Evolutionary conservation across 1,140 invertebrate species (phyloP).

Genomic region (Melanaphis sacchari): DNA sequence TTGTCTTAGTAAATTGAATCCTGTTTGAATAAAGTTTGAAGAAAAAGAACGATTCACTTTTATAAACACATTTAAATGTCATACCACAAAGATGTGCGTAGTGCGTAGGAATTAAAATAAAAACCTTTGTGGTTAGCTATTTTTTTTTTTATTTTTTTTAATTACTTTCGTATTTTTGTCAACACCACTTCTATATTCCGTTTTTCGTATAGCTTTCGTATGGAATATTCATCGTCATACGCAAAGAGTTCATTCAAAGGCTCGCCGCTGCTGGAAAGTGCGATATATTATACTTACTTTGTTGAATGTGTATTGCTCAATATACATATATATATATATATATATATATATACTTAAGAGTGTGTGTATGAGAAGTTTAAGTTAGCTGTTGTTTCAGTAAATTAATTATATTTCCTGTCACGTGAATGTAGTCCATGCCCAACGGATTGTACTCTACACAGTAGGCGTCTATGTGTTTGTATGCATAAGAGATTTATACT

Average conservation of each 20-base stretch:
- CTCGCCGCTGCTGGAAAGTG: not conserved
- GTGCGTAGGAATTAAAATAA: not conserved
- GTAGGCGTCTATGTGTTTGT: not conserved
- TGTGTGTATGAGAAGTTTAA: slow-evolving; percentile 14
- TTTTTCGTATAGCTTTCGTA: not conserved
- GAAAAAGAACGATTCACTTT: not conserved
- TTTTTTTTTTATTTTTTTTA: slow-evolving; percentile 16
- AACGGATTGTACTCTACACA: not conserved
- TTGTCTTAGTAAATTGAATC: not conserved
- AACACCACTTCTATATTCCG: not conserved
- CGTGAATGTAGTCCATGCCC: not conserved
- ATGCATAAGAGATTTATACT: slow-evolving; percentile 20
- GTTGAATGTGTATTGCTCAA: slow-evolving; percentile 20
- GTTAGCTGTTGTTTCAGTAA: slow-evolving; percentile 9
- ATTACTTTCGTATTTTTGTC: not conserved
- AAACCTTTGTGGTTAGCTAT: not conserved
- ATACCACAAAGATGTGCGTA: not conserved
- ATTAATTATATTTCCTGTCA: slow-evolving; percentile 52
- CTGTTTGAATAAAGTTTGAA: not conserved
- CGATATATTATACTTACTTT: slow-evolving; percentile 27
- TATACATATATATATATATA: not conserved
- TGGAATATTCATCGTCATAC: not conserved
- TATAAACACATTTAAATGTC: not conserved
- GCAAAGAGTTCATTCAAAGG: slow-evolving; percentile 11
- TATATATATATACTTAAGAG: not conserved